Evolutionary conservation across 92 coral and sea anemone genomes (phyloP).

Genomic region (Micromussa lordhowensis): DNA sequence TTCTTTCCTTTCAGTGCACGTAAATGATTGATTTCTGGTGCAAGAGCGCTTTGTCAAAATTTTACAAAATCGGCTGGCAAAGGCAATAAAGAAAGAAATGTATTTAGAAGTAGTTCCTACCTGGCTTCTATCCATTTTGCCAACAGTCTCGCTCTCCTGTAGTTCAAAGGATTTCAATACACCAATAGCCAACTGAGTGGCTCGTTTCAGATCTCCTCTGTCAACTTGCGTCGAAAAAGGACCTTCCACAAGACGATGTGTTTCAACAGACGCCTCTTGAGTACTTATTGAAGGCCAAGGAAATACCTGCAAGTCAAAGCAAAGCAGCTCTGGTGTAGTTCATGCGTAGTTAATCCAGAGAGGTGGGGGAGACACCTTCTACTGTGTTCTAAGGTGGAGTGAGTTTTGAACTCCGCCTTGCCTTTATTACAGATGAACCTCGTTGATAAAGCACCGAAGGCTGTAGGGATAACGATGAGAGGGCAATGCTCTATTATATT

Average conservation of each 20-base stretch:
- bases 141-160: neutral
- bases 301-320: conserved; percentile 2
- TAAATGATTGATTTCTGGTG: neutral
- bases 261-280: neutral
- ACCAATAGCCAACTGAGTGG: conserved; percentile 10
- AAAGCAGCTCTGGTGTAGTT: neutral
- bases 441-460: too few species aligned
- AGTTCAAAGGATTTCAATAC: conserved; percentile 6
- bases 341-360: neutral
- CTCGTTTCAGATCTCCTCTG: neutral
- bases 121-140: neutral
- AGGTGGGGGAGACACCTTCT: neutral
- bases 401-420: too few species aligned
- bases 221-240: neutral
- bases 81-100: neutral
- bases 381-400: neutral
- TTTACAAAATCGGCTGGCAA: neutral
- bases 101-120: neutral
- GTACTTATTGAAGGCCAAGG: conserved; percentile 11
- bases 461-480: too few species aligned
- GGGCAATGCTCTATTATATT: neutral
- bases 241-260: neutral
- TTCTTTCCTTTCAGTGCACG: neutral
- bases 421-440: too few species aligned
- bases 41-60: neutral